Base-by-base conservation (phyloP, 2,797 vertebrate genomes). In the Agapornis canus region DNA sequence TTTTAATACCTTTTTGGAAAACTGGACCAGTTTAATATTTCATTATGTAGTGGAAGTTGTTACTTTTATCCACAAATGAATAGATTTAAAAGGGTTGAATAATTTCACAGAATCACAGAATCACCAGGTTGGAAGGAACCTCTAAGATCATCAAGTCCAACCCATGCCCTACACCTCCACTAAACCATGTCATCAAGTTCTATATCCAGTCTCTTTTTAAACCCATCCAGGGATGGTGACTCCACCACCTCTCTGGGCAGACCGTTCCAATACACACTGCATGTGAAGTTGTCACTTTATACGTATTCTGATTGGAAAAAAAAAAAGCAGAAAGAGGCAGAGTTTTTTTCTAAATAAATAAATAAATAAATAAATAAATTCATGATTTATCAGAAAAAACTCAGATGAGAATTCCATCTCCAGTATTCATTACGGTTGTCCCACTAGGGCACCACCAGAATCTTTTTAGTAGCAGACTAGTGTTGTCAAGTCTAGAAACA, bases 341-440 rank as follows among this genome's bases (percentile, higher is more conserved):
- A 1, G 0, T 2, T 31, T 39, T 20, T 59, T 35, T 56, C 31
- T n/a, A n/a, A n/a, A n/a, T n/a, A n/a, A n/a, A 37, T 37, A 37
- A 37, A 37, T 39, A 39, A 39, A 39, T 40, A 3, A 13, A 6
- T 21, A 21, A n/a, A 20, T 14, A 14, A 51, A 17, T 10, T 63
- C 4, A 26, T 51, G 9, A 37, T 69, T 72, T 52, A 37, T 64
- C 22, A 85, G n/a, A 31, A 63, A 45, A 81, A 77, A 81, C 5
- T 63, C 64, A 75, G 54, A 64, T 56, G 59, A 68, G 27, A 82
- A 82, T 16, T 78, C 22, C 8, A 79, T 76, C 19, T 78, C 22
- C 11, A 54, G 10, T 31, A 57, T 52, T 57, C 13, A 54, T 72
- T 80, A 26, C 31, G 10, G 54, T 25, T 57, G 21, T 65, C 49